These are phyloP conservation scores for Euglossa dilemma DNA, from an alignment of 1,140 invertebrate genomes.

Conservation along the genomic window DNA sequence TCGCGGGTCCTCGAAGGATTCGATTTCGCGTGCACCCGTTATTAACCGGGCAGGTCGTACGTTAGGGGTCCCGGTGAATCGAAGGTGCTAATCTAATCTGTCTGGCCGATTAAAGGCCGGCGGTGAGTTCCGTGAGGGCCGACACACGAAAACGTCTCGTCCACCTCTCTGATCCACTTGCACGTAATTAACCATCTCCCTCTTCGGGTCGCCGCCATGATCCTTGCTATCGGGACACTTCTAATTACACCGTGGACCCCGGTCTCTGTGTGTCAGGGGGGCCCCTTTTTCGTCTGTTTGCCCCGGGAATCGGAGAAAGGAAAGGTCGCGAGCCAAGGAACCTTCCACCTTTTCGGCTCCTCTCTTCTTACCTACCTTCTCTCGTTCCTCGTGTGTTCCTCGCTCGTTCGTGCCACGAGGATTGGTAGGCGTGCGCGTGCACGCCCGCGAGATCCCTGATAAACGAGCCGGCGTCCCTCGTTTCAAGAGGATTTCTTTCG, in stretches of 20 bases:
- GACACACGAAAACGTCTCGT: slow-evolving; percentile 17
- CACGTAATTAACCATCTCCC: slow-evolving; percentile 73
- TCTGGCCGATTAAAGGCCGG: slow-evolving; percentile 70
- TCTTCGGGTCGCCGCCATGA: neutral
- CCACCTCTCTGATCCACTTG: slow-evolving; percentile 21
- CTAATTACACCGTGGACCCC: slow-evolving; percentile 72
- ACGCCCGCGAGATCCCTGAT: slow-evolving; percentile 76
- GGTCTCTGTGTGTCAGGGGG: slow-evolving; percentile 66
- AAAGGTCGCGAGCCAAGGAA: slow-evolving; percentile 13
- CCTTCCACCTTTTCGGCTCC: slow-evolving; percentile 1
- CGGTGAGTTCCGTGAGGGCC: slow-evolving; percentile 39
- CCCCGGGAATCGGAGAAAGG: slow-evolving; percentile 55
- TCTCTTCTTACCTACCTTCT: too few species aligned
- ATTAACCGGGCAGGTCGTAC: slow-evolving; percentile 60
- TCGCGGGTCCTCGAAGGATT: slow-evolving; percentile 17
- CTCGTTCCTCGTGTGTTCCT: slow-evolving; percentile 5
- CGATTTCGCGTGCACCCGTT: slow-evolving; percentile 60
- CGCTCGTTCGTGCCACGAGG: slow-evolving; percentile 45
- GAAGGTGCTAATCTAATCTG: slow-evolving; percentile 77
- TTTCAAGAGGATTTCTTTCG: slow-evolving; percentile 75
- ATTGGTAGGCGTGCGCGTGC: slow-evolving; percentile 70
- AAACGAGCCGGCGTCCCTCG: slow-evolving; percentile 79
- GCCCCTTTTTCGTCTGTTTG: slow-evolving; percentile 70
- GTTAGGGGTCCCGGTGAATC: slow-evolving; percentile 60
- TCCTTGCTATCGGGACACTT: slow-evolving; percentile 67